Evolutionary conservation across 1,140 invertebrate genomes (phyloP).

Genomic region (Philotrypesis tridentata): DNA sequence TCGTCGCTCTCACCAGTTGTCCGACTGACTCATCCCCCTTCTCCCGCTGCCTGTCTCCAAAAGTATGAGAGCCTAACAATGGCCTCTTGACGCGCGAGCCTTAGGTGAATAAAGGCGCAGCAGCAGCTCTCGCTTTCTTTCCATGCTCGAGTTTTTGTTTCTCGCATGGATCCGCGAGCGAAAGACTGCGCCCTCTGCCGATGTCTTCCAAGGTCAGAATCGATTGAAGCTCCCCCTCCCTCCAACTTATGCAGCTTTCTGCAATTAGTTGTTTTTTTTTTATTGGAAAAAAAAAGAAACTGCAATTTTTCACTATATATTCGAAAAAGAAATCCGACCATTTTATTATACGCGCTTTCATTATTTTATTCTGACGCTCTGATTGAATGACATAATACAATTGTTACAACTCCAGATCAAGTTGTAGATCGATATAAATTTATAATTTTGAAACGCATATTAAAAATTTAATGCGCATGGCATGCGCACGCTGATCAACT

Average conservation of each 20-base stretch:
- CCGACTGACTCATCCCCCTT: conserved; percentile 28
- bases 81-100: conserved; percentile 4
- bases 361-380: no score
- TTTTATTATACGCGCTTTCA: no score
- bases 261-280: not conserved
- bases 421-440: no score
- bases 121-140: not conserved
- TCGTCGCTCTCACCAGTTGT: not conserved
- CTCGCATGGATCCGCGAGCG: not conserved
- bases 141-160: conserved; percentile 24
- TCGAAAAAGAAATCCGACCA: no score
- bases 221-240: not conserved
- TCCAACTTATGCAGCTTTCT: not conserved
- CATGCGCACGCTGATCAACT: no score
- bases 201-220: conserved; percentile 11
- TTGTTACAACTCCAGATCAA: no score
- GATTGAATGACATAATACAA: no score
- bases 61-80: conserved; percentile 30
- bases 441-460: no score
- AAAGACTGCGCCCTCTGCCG: conserved; percentile 6
- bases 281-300: no score
- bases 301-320: no score
- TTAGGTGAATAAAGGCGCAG: conserved; percentile 2
- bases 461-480: no score
- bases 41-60: conserved; percentile 13